Percentiles rank a stretch among this genome's conserved stretches.
Conservation (phyloP, 2,797 vertebrate species). For the Neosilurus mollespiculum region DNA sequence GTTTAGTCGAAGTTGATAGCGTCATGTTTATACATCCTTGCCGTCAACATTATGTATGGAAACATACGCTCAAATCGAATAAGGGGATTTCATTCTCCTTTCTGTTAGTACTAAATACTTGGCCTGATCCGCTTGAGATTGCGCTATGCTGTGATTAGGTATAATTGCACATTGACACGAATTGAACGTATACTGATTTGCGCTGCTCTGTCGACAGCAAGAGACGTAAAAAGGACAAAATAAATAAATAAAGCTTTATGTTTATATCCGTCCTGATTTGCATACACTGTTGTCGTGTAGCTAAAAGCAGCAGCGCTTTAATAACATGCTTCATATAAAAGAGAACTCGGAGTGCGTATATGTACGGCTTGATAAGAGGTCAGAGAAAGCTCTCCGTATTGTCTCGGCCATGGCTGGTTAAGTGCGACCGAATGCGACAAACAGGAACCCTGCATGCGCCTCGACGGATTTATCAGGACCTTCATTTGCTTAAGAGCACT, state of each 20-base stretch:
- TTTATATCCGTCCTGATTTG: slow-evolving; percentile 15
- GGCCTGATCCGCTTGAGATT: neutral
- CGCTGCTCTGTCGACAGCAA: neutral
- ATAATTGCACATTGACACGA: slow-evolving; percentile 4
- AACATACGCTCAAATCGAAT: neutral
- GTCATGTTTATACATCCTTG: neutral
- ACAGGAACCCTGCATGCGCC: neutral
- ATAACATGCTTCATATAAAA: slow-evolving; percentile 15
- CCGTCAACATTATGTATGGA: neutral
- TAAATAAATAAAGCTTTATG: neutral
- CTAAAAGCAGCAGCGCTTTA: slow-evolving; percentile 19
- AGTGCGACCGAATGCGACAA: neutral
- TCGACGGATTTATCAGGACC: neutral
- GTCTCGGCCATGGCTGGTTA: slow-evolving; percentile 1
- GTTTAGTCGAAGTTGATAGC: neutral
- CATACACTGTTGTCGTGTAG: neutral
- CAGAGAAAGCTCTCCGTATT: neutral
- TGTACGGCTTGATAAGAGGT: neutral
- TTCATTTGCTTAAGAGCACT: slow-evolving; percentile 30
- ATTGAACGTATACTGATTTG: neutral
- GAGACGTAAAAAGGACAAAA: no score
- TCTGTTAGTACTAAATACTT: neutral
- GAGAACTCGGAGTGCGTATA: neutral
- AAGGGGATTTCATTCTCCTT: neutral
- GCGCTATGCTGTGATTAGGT: slow-evolving; percentile 5